Evolutionary conservation across 2,113 vertebrate species (phyloP), one percentile per base, ranked within the genome.

Genomic region (Megalops atlanticus): DNA sequence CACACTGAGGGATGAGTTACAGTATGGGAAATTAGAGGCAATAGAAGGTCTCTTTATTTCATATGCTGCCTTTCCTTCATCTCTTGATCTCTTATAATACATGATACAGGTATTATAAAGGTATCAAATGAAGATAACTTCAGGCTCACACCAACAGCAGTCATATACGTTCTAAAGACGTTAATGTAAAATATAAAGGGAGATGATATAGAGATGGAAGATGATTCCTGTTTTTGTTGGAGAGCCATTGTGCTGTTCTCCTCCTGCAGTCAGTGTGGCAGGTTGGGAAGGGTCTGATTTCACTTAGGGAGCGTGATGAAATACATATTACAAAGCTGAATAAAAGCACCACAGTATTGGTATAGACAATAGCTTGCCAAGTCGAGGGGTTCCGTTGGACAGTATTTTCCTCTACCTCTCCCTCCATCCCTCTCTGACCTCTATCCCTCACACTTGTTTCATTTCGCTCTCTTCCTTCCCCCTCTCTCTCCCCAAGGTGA

Each of bases 391-490:
- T 6, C 24, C 1, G 11, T 31, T 45, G 27, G 31, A 45, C 41
- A 35, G 38, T 2, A 47, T 43, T 45, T n/a, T n/a, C 40, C 14
- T 41, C 73, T 24, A 15, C 43, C n/a, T 49, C 74, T 77, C 33
- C 33, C 21, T 77, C 33, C 15, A 8, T 69, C 40, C 12, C 31
- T 27, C 41, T 16, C 27, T 10, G 33, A 84, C 47, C 64, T 58
- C 83, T 47, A 64, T 43, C 41, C 4, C 38, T 71, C 72, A 4
- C n/a, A n/a, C n/a, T n/a, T n/a, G n/a, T n/a, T n/a, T n/a, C n/a
- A n/a, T n/a, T n/a, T n/a, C n/a, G n/a, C 47, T 58, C 39, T 18
- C 52, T n/a, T 58, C 24, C 24, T n/a, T 27, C 0, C 18, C 31
- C 31, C 58, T 24, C 58, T 31, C 7, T 8, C 72, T 74, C 35